Evolutionary conservation across 2,888 invertebrate genomes (phyloP), one percentile per base, ranked within the genome.

Genomic region (Unio pictorum): DNA sequence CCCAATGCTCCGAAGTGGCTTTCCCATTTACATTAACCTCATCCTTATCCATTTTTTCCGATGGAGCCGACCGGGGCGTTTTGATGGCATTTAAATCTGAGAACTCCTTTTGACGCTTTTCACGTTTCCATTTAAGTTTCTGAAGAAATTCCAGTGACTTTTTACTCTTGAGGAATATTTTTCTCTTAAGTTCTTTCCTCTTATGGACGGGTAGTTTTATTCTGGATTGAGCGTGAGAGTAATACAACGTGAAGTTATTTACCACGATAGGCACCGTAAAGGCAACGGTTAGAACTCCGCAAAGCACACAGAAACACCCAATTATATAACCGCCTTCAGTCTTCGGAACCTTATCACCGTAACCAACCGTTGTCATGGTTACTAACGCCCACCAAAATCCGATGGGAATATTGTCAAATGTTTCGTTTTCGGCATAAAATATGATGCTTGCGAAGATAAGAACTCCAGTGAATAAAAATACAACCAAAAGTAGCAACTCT

Each of bases 371-470:
- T 61, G 89, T 89, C 89, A 89, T 89, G 66, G 89, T 89, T 5
- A 89, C 89, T 55, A 89, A 71, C 5, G 89, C 88, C 89, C 89
- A 89, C 89, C 89, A 89, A 74, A 89, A 86, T 30, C 87, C 89
- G 11, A 87, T 84, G 8, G 89, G 89, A 45, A 89, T 89, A 71
- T 86, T 89, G 69, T 82, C 82, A 81, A 89, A 89, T 59, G 86
- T 88, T 57, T 81, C 81, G 67, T 81, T 80, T 66, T 89, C 89
- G 0, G 81, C 82, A 72, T 87, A 87, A 74, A 88, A 88, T 56
- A 89, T 88, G 62, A 89, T 73, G 76, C 87, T 87, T 45, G 89
- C 89, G 70, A 89, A 89, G 61, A 89, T 87, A 11, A 89, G 79
- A 7, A 89, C 89, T 3, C 89, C 89, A 1, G 85, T 86, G 72